phyloP scores from a whole-genome alignment of 2,113 vertebrate genomes.

The Dasyprocta punctata region DNA sequence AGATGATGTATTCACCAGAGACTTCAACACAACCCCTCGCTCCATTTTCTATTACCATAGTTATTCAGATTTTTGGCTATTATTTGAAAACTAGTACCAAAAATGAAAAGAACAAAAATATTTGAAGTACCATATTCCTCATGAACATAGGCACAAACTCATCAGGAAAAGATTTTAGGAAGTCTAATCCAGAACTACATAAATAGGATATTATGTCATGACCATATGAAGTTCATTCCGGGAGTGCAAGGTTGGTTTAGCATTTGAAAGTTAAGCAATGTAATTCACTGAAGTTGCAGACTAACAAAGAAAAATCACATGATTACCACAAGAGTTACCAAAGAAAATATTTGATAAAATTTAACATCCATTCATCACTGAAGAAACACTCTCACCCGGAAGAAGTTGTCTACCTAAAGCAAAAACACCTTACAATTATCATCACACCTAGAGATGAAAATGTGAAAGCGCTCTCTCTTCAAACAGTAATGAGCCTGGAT shows the following conservation, averaged over 20 bases:
- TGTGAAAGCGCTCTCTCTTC: not conserved
- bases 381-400: not conserved
- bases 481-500: not conserved
- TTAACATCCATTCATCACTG: not conserved
- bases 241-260: not conserved
- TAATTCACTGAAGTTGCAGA: not conserved
- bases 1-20: not conserved
- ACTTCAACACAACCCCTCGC: not conserved
- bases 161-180: not conserved
- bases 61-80: not conserved
- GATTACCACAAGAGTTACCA: not conserved
- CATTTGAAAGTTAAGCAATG: not conserved
- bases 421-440: not conserved
- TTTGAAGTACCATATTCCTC: not conserved
- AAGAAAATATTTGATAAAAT: not conserved
- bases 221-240: not conserved
- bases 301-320: not conserved
- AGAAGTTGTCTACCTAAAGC: not conserved
- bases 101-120: not conserved
- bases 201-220: not conserved
- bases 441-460: not conserved
- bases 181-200: not conserved
- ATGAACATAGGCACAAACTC: not conserved
- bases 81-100: not conserved
- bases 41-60: not conserved